phyloP scores from a whole-genome alignment of 2,797 vertebrate species.

The Luscinia megarhynchos region DNA sequence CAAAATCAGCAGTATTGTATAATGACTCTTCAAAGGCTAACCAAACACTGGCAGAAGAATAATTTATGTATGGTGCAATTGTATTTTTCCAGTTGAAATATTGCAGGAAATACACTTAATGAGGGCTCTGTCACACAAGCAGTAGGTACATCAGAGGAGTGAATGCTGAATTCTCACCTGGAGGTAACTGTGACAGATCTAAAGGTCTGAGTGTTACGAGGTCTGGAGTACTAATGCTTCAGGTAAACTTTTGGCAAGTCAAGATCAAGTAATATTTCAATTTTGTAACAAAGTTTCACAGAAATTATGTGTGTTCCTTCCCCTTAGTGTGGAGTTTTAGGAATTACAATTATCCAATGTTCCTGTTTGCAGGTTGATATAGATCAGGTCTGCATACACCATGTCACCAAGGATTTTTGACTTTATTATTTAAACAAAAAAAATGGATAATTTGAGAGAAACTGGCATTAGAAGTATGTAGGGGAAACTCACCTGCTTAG shows the following conservation, averaged over 20 bases:
- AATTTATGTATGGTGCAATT: not conserved
- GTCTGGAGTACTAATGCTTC: not conserved
- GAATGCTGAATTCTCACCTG: not conserved
- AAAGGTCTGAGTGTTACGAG: not conserved
- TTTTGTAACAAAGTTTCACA: not conserved
- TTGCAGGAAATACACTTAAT: not conserved
- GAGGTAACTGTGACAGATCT: not conserved
- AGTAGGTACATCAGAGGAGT: accelerated
- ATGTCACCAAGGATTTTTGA: not conserved
- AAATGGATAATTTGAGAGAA: not conserved
- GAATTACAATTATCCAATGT: not conserved
- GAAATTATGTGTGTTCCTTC: not conserved
- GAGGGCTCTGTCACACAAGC: not conserved
- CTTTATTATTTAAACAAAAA: not conserved
- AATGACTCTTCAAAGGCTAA: not conserved
- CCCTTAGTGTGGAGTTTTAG: not conserved
- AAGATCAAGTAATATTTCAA: not conserved
- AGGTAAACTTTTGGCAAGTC: not conserved
- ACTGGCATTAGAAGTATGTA: not conserved
- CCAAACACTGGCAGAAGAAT: not conserved
- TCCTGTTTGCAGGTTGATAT: not conserved
- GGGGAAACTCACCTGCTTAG: not conserved
- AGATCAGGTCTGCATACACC: not conserved
- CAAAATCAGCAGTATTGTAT: not conserved
- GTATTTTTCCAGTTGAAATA: slow-evolving; percentile 11